Base-by-base conservation (phyloP, 2,888 invertebrate species). In the Therioaphis trifolii region DNA sequence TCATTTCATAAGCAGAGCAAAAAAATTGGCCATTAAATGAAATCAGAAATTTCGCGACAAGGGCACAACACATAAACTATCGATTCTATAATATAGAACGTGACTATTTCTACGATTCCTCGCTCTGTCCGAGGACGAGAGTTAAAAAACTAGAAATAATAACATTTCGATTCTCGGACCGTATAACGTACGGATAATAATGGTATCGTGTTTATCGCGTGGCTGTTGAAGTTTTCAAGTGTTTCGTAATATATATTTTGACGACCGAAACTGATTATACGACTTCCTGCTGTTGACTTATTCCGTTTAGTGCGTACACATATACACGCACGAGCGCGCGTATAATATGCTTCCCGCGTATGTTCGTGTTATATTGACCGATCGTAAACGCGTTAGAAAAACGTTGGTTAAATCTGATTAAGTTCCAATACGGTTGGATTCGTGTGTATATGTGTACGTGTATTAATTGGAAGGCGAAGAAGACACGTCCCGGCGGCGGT, bases 211-310 rank as follows among this genome's bases (percentile, higher is more conserved):
- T n/a, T n/a, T n/a, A n/a, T n/a, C n/a, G n/a, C n/a, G 40, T 1
- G 14, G 43, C 3, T 43, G 58, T 12, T n/a, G 61, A 76, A 61
- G 27, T 27, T 29, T 77, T 77, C 77, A 49, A 63, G 77, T 63
- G 63, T 11, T n/a, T n/a, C n/a, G n/a, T n/a, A n/a, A n/a, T n/a
- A n/a, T n/a, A n/a, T 63, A 63, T 49, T 77, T 63, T 63, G 49
- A 63, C 29, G 76, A 77, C 21, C 21, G 4, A 77, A 49, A 66
- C 49, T 29, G 63, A 66, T 77, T 77, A 63, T 77, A 77, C 63
- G 63, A 77, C 63, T 77, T 77, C 63, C 77, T 66, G 77, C 77
- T 63, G 77, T 77, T 77, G 77, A 77, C 77, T 77, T n/a, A n/a
- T n/a, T 77, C 66, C 29, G 46, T 77, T 77, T 77, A 77, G 21